Base-by-base conservation (phyloP, 2,888 invertebrate genomes). In the Meiosimyza platycephala region DNA sequence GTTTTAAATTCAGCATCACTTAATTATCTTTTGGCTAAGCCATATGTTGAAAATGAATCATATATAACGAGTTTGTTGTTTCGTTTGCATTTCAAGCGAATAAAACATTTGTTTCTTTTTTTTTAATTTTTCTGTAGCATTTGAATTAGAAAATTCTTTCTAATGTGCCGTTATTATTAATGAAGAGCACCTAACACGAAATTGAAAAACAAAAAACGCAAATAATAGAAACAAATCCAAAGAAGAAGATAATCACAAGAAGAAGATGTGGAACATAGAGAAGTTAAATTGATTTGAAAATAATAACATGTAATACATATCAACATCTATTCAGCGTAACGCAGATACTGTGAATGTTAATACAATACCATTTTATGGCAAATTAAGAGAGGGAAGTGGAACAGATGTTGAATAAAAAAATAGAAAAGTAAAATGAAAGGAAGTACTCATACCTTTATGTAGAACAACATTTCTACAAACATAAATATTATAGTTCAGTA, bases 241-340 rank as follows among this genome's bases (percentile, higher is more conserved):
- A 57, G 55, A 57, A 16, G 18, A 57, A 18, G 28, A 57, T 28
- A 18, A 28, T 57, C 22, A 22, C 12, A 28, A 13, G 12, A 18
- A 18, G 11, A 15, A 16, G n/a, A 5, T 12, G 15, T 55, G 11
- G 18, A 54, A 12, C 5, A 54, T 2, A 55, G 11, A 11, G 18
- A 55, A 16, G 55, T 12, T 9, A 15, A 55, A 40, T 18, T 63
- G 63, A 63, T 47, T 63, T 18, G 63, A 63, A 63, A 63, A 63
- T 63, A 63, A 63, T 63, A 16, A 63, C 63, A 57, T 57, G 57
- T 13, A 57, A 57, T 57, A 28, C 3, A 28, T 16, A 15, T 9
- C 63, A 48, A 33, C 13, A 47, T 62, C 63, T 40, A 47, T 18
- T 40, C 40, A 40, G 40, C 9, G 40, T 40, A 40, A 40, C 40